Percentiles rank a stretch among this genome's conserved stretches.
These are phyloP conservation scores for Triops cancriformis DNA, from an alignment of 1,140 invertebrate genomes.

Conservation along the genomic window DNA sequence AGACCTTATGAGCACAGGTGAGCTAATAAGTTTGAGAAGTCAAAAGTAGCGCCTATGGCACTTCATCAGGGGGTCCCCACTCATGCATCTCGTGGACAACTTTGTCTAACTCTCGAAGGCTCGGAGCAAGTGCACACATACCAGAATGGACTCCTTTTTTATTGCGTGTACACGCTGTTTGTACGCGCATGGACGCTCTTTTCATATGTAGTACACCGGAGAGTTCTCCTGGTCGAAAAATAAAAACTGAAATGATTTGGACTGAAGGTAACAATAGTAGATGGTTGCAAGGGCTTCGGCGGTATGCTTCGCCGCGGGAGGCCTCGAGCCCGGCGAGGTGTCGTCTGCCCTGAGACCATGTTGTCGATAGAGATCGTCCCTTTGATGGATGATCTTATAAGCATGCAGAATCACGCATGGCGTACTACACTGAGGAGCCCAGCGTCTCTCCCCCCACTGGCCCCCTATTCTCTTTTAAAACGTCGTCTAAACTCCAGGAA, in stretches of 20 bases:
- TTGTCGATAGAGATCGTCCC: constrained; percentile 12
- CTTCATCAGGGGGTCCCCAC: background rate
- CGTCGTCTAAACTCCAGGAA: too few species aligned
- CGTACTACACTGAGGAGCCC: background rate
- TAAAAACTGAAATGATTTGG: background rate
- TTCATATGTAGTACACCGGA: too few species aligned
- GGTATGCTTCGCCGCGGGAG: background rate
- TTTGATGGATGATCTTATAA: constrained; percentile 14
- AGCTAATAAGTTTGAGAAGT: background rate
- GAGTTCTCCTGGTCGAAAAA: background rate
- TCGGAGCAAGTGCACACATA: background rate
- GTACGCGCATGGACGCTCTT: too few species aligned
- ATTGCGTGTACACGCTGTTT: background rate
- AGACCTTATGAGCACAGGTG: background rate
- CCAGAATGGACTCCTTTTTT: too few species aligned
- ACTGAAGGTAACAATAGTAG: background rate
- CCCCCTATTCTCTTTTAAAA: too few species aligned
- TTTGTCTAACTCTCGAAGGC: background rate
- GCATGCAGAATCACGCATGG: background rate
- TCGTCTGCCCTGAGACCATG: constrained; percentile 12
- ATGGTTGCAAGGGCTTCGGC: background rate
- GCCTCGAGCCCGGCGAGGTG: background rate
- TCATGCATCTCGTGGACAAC: constrained; percentile 3
- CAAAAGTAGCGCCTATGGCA: background rate
- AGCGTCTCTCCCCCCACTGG: background rate